A percentile compares a stretch with the other conserved stretches of the same genome.
Evolutionary conservation across 2,113 vertebrate genomes (phyloP).

Genomic region (Anhinga anhinga): DNA sequence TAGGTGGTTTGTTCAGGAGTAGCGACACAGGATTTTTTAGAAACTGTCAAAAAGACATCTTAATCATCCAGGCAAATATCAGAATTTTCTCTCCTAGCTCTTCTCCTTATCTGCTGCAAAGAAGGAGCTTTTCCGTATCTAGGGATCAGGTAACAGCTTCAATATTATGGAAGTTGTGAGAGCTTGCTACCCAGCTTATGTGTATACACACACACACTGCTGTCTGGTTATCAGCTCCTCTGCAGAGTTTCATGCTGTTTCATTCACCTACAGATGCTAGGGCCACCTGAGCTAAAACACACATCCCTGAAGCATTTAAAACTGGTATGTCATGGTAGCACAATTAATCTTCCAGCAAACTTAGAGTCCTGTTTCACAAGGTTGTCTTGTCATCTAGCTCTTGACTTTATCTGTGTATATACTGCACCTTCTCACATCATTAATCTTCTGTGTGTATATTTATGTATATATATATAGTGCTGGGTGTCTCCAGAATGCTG

Average conservation of each 20-base stretch:
- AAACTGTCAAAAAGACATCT: neutral
- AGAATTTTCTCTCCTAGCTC: neutral
- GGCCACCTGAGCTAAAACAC: neutral
- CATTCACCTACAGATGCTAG: neutral
- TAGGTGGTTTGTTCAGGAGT: accelerated
- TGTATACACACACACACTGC: neutral
- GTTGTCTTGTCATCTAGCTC: neutral
- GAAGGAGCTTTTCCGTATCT: neutral
- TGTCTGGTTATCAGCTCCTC: neutral
- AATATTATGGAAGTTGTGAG: neutral
- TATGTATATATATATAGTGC: neutral
- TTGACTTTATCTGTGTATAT: neutral
- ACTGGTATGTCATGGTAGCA: neutral
- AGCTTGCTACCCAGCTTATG: neutral
- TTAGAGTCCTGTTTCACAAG: neutral
- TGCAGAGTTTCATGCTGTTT: neutral
- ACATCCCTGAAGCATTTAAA: neutral
- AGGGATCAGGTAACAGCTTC: neutral
- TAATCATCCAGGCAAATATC: neutral
- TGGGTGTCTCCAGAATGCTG: neutral
- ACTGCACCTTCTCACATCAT: neutral
- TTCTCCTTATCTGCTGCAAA: neutral
- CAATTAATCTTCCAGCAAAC: neutral
- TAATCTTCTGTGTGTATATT: neutral
- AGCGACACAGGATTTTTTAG: neutral